Conservation (phyloP, 2,113 vertebrate species). For the Neolamprologus falcicula region DNA sequence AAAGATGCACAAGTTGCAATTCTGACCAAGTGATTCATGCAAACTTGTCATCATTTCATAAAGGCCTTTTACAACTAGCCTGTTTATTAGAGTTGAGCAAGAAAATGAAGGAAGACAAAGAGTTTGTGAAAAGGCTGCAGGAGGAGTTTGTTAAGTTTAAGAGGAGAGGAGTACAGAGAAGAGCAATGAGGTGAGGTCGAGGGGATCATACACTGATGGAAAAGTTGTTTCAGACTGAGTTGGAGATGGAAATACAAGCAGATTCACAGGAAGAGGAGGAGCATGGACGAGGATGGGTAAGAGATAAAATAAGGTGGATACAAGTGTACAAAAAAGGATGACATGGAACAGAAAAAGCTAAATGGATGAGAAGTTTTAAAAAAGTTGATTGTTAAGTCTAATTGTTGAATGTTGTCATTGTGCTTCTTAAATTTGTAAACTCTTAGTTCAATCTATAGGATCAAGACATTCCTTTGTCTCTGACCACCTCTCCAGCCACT, state of each 20-base stretch:
- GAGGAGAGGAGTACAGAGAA: background rate
- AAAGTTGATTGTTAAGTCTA: rapidly evolving
- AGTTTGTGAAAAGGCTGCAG: background rate
- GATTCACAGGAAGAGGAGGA: background rate
- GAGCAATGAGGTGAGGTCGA: background rate
- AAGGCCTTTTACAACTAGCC: background rate
- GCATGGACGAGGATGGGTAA: background rate
- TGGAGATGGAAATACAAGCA: background rate
- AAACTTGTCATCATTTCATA: background rate
- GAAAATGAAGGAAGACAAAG: background rate
- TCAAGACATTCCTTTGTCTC: background rate
- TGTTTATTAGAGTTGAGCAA: background rate
- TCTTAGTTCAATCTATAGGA: background rate
- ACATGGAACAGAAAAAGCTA: background rate
- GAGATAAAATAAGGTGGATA: background rate
- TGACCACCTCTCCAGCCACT: background rate
- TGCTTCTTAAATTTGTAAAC: background rate
- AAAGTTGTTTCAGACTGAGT: background rate
- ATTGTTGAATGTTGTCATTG: background rate
- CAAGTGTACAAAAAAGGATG: background rate
- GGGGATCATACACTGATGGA: background rate
- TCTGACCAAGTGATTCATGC: background rate
- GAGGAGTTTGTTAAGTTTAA: background rate
- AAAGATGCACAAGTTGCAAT: background rate
- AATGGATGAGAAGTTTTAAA: background rate